Evolutionary conservation across 2,113 vertebrate genomes (phyloP), one percentile per base, ranked within the genome.

Genomic region (Peromyscus polionotus): DNA sequence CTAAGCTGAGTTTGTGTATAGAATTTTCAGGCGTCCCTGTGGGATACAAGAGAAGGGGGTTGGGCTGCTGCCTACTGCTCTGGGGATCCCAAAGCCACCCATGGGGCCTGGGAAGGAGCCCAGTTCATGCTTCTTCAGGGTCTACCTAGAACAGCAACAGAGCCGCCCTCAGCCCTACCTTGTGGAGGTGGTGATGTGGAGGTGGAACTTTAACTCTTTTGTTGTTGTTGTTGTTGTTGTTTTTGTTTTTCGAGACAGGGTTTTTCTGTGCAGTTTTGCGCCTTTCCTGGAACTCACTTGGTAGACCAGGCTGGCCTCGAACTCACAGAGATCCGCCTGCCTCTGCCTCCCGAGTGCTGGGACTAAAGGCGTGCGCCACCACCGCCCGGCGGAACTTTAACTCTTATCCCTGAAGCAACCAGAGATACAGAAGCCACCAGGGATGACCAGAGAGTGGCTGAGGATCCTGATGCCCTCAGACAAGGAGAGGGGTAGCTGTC

Each of bases 101-200:
- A 1, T 5, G 7, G n/a, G 2, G 72, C 4, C n/a, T 77, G 8
- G 26, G 26, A 39, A 75, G 85, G 86, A 86, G 33, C 24, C 14
- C 2, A 7, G 0, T 17, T 4, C 61, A 6, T 68, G 67, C 68
- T 65, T 48, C 84, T 45, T 42, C 8, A 31, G 51, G 48, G 24
- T 1, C 0, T 4, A 24, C 24, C 26, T 77, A 36, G 36, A n/a
- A 13, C 45, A 51, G 19, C 16, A 0, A 3, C 19, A 0, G 22
- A 42, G 20, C 33, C 3, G 7, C 57, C 33, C 20, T 68, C 10
- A 61, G 24, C 39, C 59, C 86, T 59, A 0, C 39, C 22, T 0
- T 31, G 6, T 42, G 39, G 28, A 14, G 22, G 22, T 42, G 59
- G 59, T 45, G n/a, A 65, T 59, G 31, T 45, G 26, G 59, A 19